Conservation (phyloP, 1,140 invertebrate species). For the Danaus plexippus region DNA sequence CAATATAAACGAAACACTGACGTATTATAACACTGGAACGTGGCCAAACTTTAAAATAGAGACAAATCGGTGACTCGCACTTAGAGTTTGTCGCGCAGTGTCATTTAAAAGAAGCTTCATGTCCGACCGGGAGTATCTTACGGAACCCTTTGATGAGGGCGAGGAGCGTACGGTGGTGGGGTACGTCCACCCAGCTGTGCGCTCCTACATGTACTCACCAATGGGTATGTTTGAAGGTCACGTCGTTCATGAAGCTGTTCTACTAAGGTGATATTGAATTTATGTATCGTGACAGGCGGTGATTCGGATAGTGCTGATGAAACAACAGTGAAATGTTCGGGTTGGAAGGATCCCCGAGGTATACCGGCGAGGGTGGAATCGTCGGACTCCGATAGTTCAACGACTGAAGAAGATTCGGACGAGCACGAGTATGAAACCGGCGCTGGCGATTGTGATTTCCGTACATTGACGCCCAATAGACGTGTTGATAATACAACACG, state of each 20-base stretch:
- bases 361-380: constrained; percentile 42
- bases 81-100: constrained; percentile 60
- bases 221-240: constrained; percentile 55
- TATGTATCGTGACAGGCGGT: constrained; percentile 64
- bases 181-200: constrained; percentile 62
- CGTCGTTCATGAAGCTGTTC: constrained; percentile 39
- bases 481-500: constrained; percentile 65
- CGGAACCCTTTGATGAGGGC: constrained; percentile 62
- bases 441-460: constrained; percentile 43
- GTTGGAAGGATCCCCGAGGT: constrained; percentile 48
- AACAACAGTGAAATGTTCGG: constrained; percentile 60
- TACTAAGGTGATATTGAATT: constrained; percentile 4
- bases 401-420: constrained; percentile 57
- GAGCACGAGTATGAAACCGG: constrained; percentile 46
- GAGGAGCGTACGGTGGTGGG: constrained; percentile 52
- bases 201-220: constrained; percentile 69
- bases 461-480: constrained; percentile 53
- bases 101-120: constrained; percentile 58
- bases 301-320: constrained; percentile 69
- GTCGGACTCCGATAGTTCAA: constrained; percentile 53
- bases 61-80: constrained; percentile 55
- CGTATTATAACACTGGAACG: constrained; percentile 59
- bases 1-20: constrained; percentile 56
- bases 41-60: constrained; percentile 65
- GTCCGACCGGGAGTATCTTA: constrained; percentile 65